A percentile compares a stretch with the other conserved stretches of the same genome.
These are phyloP conservation scores for Azorinus chamasolen DNA, from an alignment of 2,888 invertebrate genomes.

Conservation along the genomic window DNA sequence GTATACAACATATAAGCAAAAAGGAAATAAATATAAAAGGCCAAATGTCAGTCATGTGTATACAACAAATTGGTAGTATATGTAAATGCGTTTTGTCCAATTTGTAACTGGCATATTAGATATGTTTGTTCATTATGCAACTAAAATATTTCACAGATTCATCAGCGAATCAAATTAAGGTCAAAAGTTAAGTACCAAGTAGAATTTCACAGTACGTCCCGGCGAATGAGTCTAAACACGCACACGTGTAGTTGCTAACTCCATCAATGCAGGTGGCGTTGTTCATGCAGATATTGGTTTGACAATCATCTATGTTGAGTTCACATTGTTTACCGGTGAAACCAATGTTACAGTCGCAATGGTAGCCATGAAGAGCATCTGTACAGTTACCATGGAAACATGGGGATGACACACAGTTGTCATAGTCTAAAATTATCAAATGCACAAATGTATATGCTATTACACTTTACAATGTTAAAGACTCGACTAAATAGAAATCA, in stretches of 20 bases:
- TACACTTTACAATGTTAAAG: too few relatives aligned
- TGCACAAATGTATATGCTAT: too few relatives aligned
- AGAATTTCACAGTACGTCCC: conserved; percentile 52
- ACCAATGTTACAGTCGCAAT: conserved; percentile 39
- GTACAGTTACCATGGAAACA: conserved; percentile 40
- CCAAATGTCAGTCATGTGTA: too few relatives aligned
- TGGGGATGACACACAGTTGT: conserved; percentile 44
- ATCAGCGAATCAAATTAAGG: too few relatives aligned
- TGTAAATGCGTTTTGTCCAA: too few relatives aligned
- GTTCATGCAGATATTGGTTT: conserved; percentile 47
- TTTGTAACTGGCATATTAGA: too few relatives aligned
- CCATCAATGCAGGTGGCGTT: conserved; percentile 48
- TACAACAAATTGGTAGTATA: too few relatives aligned
- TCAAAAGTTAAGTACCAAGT: conserved; percentile 37
- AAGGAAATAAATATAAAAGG: too few relatives aligned
- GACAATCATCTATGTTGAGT: conserved; percentile 55
- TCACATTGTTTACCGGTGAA: conserved; percentile 46
- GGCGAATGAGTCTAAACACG: conserved; percentile 27
- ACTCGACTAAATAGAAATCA: too few relatives aligned
- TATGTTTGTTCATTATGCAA: too few relatives aligned
- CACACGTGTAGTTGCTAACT: conserved; percentile 42
- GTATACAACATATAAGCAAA: too few relatives aligned
- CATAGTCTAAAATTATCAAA: conserved; percentile 30
- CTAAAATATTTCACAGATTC: too few relatives aligned
- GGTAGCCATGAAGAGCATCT: conserved; percentile 34